Conservation (phyloP, 1,140 invertebrate species). For the Hycleus cichorii region DNA sequence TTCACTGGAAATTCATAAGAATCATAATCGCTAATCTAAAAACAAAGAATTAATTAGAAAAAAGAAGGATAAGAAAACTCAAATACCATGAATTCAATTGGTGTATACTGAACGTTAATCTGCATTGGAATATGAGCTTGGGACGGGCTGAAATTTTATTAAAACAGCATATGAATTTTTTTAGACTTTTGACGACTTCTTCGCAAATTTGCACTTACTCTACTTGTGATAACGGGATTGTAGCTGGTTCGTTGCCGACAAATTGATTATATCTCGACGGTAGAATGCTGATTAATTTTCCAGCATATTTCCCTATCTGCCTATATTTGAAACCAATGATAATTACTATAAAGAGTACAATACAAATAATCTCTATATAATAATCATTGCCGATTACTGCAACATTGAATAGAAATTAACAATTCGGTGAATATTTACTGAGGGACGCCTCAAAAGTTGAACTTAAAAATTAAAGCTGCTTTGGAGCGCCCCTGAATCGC, state of each 20-base stretch:
- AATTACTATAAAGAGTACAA: background rate
- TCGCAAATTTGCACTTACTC: background rate
- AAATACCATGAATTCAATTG: slow-evolving; percentile 19
- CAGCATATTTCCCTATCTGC: background rate
- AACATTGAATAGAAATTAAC: background rate
- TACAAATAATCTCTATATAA: background rate
- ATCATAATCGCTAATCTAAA: slow-evolving; percentile 14
- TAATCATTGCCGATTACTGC: background rate
- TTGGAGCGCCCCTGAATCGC: background rate
- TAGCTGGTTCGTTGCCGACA: background rate
- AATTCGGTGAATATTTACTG: no score
- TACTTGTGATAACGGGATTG: background rate
- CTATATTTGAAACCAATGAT: background rate
- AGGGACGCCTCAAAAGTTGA: no score
- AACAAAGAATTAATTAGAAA: background rate
- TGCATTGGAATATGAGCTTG: background rate
- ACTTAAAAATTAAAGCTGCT: no score
- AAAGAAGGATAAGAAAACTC: slow-evolving; percentile 3
- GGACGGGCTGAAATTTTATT: no score
- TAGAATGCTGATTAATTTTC: background rate
- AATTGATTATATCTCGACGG: background rate
- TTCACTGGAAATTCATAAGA: slow-evolving; percentile 28
- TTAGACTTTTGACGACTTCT: background rate
- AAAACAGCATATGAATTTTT: no score
- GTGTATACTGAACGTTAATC: slow-evolving; percentile 24